Percentiles rank a stretch among this genome's conserved stretches.
Conservation (phyloP, 2,888 invertebrate species). For the Callinectes sapidus region DNA sequence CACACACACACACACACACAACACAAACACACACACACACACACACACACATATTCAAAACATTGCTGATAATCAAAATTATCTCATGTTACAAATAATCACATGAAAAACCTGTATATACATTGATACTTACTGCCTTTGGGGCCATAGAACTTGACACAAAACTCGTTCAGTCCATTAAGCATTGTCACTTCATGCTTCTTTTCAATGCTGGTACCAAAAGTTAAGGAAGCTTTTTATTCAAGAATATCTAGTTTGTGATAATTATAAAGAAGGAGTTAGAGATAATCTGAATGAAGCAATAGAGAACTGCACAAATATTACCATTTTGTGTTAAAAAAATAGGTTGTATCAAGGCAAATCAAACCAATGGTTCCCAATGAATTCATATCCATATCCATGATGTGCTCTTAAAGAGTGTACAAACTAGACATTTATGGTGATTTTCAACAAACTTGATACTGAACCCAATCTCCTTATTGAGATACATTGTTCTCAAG, state of each 20-base stretch:
- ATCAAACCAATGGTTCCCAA: no score
- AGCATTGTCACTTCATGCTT: constrained; percentile 99
- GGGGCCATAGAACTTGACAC: constrained; percentile 99
- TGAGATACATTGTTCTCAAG: no score
- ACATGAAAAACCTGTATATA: background rate
- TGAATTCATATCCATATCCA: no score
- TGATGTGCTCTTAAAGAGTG: no score
- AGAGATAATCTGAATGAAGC: no score
- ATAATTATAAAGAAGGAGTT: background rate
- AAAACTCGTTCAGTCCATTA: constrained; percentile 98
- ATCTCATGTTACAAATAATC: background rate
- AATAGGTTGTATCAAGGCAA: no score
- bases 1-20: background rate
- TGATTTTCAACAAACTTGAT: no score
- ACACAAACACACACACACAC: background rate
- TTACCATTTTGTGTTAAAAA: no score
- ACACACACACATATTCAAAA: background rate
- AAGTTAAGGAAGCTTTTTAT: constrained; percentile 71
- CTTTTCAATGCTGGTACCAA: constrained; percentile 90
- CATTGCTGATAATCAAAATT: no score
- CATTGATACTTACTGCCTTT: constrained; percentile 87
- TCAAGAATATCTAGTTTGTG: constrained; percentile 24
- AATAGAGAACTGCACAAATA: no score
- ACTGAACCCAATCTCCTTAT: no score
- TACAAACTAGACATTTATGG: no score